A percentile compares a stretch with the other conserved stretches of the same genome.
These are phyloP conservation scores for Enoplosus armatus DNA, from an alignment of 2,797 vertebrate genomes.

Conservation along the genomic window DNA sequence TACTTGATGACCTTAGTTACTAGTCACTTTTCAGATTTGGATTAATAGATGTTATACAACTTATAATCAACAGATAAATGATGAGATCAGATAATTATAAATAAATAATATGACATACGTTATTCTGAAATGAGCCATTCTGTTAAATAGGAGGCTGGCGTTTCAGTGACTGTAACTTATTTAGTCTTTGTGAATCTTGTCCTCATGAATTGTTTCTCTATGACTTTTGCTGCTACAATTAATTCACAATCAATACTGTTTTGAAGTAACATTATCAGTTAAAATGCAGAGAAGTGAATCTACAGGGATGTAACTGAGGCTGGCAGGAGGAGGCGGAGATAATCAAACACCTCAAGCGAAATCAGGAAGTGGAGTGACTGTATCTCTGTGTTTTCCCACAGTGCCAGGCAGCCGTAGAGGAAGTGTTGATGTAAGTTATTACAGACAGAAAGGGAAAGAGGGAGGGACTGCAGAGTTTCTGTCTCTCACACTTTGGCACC, in stretches of 20 bases:
- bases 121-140: not conserved
- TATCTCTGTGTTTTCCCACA: conserved; percentile 41
- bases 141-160: too few relatives aligned
- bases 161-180: not conserved
- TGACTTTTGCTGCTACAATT: not conserved
- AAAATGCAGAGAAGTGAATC: not conserved
- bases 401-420: conserved; percentile 40
- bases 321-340: conserved; percentile 18
- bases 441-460: not conserved
- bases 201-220: not conserved
- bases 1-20: not conserved
- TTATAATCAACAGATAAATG: not conserved
- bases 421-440: conserved; percentile 66
- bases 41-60: not conserved
- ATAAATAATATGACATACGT: not conserved
- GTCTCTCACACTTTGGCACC: not conserved
- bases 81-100: not conserved
- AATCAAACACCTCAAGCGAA: conserved; percentile 22
- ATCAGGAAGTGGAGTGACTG: conserved; percentile 67
- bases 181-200: not conserved
- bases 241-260: not conserved
- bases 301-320: not conserved
- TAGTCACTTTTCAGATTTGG: not conserved
- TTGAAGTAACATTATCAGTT: not conserved
- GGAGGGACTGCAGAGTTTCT: conserved; percentile 5